A percentile compares a stretch with the other conserved stretches of the same genome.
These are phyloP conservation scores for Drosophila miranda DNA, from an alignment of 1,140 invertebrate species.

Conservation along the genomic window DNA sequence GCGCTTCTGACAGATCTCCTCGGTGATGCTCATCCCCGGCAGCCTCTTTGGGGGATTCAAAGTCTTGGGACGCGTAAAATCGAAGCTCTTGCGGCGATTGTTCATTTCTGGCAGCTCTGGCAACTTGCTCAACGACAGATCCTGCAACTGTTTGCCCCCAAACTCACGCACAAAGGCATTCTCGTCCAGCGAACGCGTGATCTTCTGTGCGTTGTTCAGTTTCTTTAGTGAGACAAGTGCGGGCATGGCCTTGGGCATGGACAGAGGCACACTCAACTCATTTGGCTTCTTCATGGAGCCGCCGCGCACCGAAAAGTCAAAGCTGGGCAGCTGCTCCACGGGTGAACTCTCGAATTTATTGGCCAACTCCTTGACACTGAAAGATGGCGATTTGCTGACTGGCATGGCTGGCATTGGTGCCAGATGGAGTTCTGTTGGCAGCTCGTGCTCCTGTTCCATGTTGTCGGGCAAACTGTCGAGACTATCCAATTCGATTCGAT, in stretches of 20 bases:
- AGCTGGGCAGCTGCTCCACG: constrained; percentile 74
- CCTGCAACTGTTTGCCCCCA: constrained; percentile 81
- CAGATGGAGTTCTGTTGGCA: too few species aligned
- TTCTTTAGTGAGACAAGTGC: constrained; percentile 69
- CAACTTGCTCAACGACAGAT: constrained; percentile 71
- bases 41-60: constrained; percentile 84
- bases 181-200: constrained; percentile 88
- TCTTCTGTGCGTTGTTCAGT: constrained; percentile 85
- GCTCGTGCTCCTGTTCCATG: constrained; percentile 34
- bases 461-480: constrained; percentile 75
- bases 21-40: constrained; percentile 83
- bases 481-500: constrained; percentile 74
- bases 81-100: constrained; percentile 82
- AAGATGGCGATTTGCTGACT: constrained; percentile 71
- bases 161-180: constrained; percentile 87
- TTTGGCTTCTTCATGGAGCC: constrained; percentile 71
- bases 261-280: constrained; percentile 44
- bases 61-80: constrained; percentile 83
- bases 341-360: constrained; percentile 85
- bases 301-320: constrained; percentile 70
- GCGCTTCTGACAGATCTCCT: constrained; percentile 75
- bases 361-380: constrained; percentile 84
- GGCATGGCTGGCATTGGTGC: background rate
- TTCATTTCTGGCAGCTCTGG: constrained; percentile 65
- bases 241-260: constrained; percentile 40